Evolutionary conservation across 2,797 vertebrate species (phyloP), one percentile per base, ranked within the genome.

Genomic region (Harpagifer antarcticus): DNA sequence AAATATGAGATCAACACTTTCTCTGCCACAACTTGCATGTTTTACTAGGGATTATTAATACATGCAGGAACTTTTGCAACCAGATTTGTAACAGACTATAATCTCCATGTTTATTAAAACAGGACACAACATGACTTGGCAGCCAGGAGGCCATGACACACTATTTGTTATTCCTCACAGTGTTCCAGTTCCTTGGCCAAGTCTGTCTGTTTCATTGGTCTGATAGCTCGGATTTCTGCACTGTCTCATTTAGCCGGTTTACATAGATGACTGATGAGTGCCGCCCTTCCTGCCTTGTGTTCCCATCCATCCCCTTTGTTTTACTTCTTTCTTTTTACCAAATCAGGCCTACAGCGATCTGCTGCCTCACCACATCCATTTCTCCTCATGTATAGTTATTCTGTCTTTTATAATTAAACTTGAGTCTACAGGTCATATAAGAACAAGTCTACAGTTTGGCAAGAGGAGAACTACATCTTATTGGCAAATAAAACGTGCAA

Each of bases 201-300:
- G 72, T 68, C 73, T 70, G 75, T 68, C 54, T 60, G 58, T 78
- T 72, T 78, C 68, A n/a, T 55, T 66, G 44, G 50, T 58, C 56
- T 62, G 78, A 82, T 77, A 68, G 69, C 69, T 83, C 83, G 66
- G 81, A 78, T 80, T 84, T 74, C 72, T 76, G 57, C 76, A 69
- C 66, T 78, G 86, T 85, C 77, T 88, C 74, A 88, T 81, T 86
- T 50, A 73, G 20, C 67, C 0, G 9, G 59, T 70, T 91, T 91
- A 86, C 86, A 82, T 88, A 88, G 90, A 73, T 17, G 40, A 74
- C 50, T 84, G 74, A 83, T 78, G 61, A 79, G 76, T 68, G 33
- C 66, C 42, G 40, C 44, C 44, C 69, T 60, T 61, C 56, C 45
- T 64, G 53, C 49, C 81, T 74, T 86, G 75, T 66, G 58, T 71